A percentile compares a stretch with the other conserved stretches of the same genome.
Evolutionary conservation across 1,140 invertebrate species (phyloP).

Genomic region (Pseudomyrmex pallidus): DNA sequence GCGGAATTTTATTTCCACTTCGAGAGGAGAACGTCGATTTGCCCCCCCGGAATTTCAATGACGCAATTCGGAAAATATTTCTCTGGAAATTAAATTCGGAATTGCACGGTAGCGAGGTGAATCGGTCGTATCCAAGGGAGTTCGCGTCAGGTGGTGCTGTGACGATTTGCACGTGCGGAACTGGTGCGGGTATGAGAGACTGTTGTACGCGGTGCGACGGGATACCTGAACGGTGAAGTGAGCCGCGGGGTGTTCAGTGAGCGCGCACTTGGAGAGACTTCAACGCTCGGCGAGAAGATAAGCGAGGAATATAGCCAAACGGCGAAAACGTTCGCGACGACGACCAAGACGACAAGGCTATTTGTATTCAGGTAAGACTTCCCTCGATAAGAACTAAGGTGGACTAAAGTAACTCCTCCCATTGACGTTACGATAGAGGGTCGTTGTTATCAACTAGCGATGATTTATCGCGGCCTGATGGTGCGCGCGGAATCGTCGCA

Average conservation of each 20-base stretch:
- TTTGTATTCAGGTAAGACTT: slow-evolving; percentile 71
- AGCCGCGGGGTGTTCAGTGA: slow-evolving; percentile 76
- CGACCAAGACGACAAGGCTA: slow-evolving; percentile 52
- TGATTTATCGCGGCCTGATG: slow-evolving; percentile 30
- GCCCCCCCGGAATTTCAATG: not conserved
- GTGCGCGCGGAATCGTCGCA: not conserved
- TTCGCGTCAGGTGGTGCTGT: slow-evolving; percentile 47
- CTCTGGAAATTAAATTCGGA: not conserved
- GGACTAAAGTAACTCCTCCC: slow-evolving; percentile 39
- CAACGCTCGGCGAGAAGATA: slow-evolving; percentile 72
- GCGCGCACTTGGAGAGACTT: slow-evolving; percentile 75
- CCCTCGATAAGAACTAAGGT: slow-evolving; percentile 22
- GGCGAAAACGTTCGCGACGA: slow-evolving; percentile 59
- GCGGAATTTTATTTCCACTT: not conserved
- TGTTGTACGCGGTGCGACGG: slow-evolving; percentile 66
- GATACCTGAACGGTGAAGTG: slow-evolving; percentile 70
- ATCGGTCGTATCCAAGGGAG: not conserved
- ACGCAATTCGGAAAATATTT: not conserved
- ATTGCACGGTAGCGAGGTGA: not conserved
- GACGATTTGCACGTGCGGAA: slow-evolving; percentile 46
- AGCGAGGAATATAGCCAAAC: slow-evolving; percentile 69
- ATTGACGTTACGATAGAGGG: slow-evolving; percentile 27
- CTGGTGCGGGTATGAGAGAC: slow-evolving; percentile 69
- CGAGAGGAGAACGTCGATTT: not conserved
- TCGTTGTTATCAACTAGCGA: slow-evolving; percentile 18